phyloP scores from a whole-genome alignment of 1,140 invertebrate species.

The Odontomachus brunneus region DNA sequence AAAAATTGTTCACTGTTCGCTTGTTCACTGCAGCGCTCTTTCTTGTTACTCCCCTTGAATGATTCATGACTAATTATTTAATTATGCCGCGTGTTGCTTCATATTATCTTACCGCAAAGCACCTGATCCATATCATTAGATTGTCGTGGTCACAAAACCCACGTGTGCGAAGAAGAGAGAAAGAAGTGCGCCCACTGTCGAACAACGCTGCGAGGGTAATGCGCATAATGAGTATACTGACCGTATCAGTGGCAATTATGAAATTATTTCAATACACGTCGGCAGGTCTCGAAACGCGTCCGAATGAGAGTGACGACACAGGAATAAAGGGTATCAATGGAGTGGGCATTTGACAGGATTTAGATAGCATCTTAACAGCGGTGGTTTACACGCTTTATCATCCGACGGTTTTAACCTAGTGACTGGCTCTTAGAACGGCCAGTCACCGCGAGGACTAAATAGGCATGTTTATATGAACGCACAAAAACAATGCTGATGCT shows the following conservation, averaged over 20 bases:
- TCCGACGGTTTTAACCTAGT: conserved; percentile 64
- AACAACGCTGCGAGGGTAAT: not conserved
- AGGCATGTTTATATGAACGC: conserved; percentile 51
- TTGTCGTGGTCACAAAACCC: not conserved
- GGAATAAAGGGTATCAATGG: conserved; percentile 80
- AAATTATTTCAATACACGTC: conserved; percentile 66
- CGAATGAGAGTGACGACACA: conserved; percentile 79
- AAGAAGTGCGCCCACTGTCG: conserved; percentile 2
- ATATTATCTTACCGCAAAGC: no score
- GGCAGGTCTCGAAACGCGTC: conserved; percentile 51
- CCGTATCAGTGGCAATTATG: conserved; percentile 62
- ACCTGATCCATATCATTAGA: not conserved
- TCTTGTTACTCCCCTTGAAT: no score
- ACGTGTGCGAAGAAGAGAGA: not conserved
- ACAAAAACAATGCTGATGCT: conserved; percentile 46
- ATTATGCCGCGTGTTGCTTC: no score
- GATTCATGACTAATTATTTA: not conserved
- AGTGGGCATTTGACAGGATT: conserved; percentile 81
- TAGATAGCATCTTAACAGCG: conserved; percentile 81
- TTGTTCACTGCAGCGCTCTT: no score
- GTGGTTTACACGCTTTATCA: conserved; percentile 81
- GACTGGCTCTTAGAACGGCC: conserved; percentile 64
- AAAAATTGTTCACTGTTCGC: no score
- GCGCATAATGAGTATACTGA: conserved; percentile 25
- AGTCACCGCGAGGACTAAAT: conserved; percentile 64